Conservation (phyloP, 2,888 invertebrate species). For the Pachydiplax longipennis region DNA sequence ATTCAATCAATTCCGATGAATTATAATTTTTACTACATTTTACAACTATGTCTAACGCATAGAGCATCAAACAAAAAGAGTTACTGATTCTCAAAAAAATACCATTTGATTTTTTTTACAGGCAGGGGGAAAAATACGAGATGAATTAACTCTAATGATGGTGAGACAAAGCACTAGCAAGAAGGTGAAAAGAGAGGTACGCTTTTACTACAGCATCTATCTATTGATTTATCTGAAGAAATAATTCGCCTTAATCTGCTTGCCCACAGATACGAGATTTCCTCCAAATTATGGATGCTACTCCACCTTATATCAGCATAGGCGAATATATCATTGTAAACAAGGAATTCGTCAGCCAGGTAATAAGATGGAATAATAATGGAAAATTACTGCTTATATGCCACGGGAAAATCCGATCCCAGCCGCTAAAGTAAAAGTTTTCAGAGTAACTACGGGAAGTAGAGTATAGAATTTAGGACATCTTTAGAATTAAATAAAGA, state of each 20-base stretch:
- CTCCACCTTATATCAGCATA: conserved; percentile 10
- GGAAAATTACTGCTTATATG: not conserved
- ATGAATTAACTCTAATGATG: conserved; percentile 22
- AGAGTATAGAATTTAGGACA: too few species aligned
- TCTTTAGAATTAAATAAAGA: too few species aligned
- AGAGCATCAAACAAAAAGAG: too few species aligned
- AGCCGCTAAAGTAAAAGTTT: too few species aligned
- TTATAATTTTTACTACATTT: too few species aligned
- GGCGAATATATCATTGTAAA: not conserved
- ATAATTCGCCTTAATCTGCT: not conserved
- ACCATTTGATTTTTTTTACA: not conserved
- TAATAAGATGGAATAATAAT: not conserved
- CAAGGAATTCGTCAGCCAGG: conserved; percentile 36
- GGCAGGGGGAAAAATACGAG: conserved; percentile 5
- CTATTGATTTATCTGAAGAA: not conserved
- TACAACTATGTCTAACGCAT: too few species aligned
- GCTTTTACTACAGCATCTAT: not conserved
- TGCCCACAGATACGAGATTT: conserved; percentile 6
- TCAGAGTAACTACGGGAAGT: too few species aligned
- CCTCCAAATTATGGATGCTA: conserved; percentile 25
- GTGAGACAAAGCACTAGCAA: not conserved
- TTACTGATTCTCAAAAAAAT: too few species aligned
- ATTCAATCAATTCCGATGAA: too few species aligned
- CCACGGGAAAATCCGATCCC: too few species aligned
- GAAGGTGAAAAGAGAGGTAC: conserved; percentile 2